Evolutionary conservation across 2,113 vertebrate genomes (phyloP), one percentile per base, ranked within the genome.

Genomic region (Neodon shergylaensis): DNA sequence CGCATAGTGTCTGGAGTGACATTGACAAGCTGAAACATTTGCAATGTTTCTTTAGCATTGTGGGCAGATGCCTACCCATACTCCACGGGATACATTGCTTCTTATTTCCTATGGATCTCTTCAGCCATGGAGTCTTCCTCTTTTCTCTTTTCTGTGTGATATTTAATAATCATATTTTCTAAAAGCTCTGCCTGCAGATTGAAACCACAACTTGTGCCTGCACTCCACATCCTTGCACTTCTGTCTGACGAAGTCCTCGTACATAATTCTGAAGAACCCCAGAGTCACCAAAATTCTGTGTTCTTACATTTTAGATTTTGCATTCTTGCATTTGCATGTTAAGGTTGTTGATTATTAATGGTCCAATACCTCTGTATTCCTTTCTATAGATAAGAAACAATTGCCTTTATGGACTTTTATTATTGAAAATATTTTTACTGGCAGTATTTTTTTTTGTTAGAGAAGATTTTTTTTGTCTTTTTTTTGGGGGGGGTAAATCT

Each of bases 151-250:
- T 68, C 58, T 94, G 19, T 19, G 66, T 90, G 74, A 39, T 94
- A 81, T 82, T 96, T 89, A 47, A 28, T 81, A 68, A 94, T 73
- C 42, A 3, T 82, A 49, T 74, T 44, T 95, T 96, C 66, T 73
- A n/a, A 76, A 44, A 91, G 79, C 1, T 5, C 42, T 33, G 88
- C 39, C 66, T 70, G 22, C 22, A 31, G 68, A 70, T 17, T 39
- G 6, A 78, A 85, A 49, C n/a, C 28, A 36, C 52, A 70, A 1
- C 33, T 68, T 76, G 14, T 94, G n/a, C 49, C 82, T 76, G 17
- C 3, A 68, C 82, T 65, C 31, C 58, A 14, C 5, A 28, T 85
- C 49, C 49, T 49, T 12, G 1, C 49, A 49, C 49, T 49, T 77
- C 13, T 65, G 79, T 87, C 90, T 77, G 76, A 54, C 70, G 47